A percentile compares a stretch with the other conserved stretches of the same genome.
Evolutionary conservation across 2,113 vertebrate species (phyloP).

Genomic region (Urocynchramus pylzowi): DNA sequence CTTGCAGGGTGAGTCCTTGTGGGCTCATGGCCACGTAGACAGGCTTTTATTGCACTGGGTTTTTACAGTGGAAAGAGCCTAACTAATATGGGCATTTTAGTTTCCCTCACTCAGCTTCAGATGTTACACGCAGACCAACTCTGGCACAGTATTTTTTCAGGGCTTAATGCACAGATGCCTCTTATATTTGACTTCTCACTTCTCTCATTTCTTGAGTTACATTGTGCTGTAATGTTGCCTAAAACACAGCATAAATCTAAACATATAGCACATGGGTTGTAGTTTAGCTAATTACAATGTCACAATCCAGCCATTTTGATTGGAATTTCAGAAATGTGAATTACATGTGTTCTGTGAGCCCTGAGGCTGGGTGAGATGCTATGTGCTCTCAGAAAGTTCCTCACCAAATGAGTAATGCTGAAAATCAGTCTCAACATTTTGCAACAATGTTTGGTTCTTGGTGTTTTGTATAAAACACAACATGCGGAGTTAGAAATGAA

Average conservation of each 20-base stretch:
- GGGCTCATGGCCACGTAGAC: rapidly evolving
- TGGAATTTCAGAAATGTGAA: background rate
- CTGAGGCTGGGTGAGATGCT: background rate
- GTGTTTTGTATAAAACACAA: slow-evolving; percentile 10
- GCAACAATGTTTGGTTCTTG: background rate
- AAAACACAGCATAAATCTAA: background rate
- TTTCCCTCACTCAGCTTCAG: background rate
- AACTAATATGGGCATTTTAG: rapidly evolving
- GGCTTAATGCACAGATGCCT: background rate
- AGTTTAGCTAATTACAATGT: background rate
- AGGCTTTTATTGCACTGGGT: background rate
- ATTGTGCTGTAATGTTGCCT: background rate
- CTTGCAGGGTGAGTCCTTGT: background rate
- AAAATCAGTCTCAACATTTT: background rate
- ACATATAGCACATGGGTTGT: background rate
- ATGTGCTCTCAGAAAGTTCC: background rate
- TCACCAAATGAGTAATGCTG: background rate
- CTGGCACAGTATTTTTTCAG: background rate
- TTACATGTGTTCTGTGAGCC: background rate
- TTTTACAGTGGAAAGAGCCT: background rate
- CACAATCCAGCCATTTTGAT: background rate
- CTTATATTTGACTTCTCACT: background rate
- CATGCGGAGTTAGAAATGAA: background rate
- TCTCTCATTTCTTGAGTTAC: background rate
- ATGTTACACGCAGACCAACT: background rate